Evolutionary conservation across 2,797 vertebrate genomes (phyloP), one percentile per base, ranked within the genome.

Genomic region (Dicrostonyx torquatus): DNA sequence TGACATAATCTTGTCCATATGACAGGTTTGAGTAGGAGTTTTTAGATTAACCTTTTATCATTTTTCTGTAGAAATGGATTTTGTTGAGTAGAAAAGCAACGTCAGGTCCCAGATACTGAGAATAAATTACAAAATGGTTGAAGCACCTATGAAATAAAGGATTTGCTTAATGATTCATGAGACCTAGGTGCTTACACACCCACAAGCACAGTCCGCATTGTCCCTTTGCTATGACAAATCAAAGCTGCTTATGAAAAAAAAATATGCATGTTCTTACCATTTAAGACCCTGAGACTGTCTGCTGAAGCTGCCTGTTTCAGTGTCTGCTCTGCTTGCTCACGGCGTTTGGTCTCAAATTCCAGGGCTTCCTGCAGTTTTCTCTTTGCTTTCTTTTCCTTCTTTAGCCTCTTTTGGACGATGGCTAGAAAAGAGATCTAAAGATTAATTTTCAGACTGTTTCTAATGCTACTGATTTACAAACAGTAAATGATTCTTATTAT

Each of bases 371-470:
- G 99, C 96, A 99, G 99, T 99, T 99, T 99, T 99, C 99, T 99
- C 98, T 99, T 99, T 66, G 99, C 99, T 97, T 99, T 99, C 98
- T 99, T 99, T 98, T 99, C 99, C 98, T 99, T 99, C 98, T 99
- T 99, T 99, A 99, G 98, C 96, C 99, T 99, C 97, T 99, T 99
- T 98, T 99, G 99, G 98, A 99, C 99, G 98, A 99, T 99, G 95
- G 99, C 99, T 99, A 93, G 90, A 94, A 97, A 93, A 96, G 62
- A 86, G 76, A 55, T 76, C 29, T 14, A 5, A 1, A 43, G 2
- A 66, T 88, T 75, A 75, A n/a, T 87, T 78, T 48, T 31, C 0
- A 92, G 88, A 89, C 77, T 73, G 58, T 90, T 58, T 79, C 0
- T 58, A 60, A 40, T 5, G 0, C 29, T 88, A 26, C 18, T 95